A percentile compares a stretch with the other conserved stretches of the same genome.
phyloP scores from a whole-genome alignment of 2,888 invertebrate genomes.

The Luperina nickerlii region DNA sequence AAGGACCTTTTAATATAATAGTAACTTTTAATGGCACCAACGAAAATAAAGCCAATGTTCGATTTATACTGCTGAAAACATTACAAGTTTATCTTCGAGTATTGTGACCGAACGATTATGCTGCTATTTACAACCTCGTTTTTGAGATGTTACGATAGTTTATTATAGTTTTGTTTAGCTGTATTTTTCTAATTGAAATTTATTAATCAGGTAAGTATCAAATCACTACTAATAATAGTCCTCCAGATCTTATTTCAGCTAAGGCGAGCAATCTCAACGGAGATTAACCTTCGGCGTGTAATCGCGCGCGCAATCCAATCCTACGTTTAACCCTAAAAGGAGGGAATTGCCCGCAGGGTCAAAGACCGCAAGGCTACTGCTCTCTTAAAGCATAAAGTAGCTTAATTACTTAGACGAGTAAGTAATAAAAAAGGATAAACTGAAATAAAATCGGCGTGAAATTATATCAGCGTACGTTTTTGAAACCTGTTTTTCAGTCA shows the following conservation, averaged over 20 bases:
- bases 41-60: background rate
- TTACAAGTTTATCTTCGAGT: background rate
- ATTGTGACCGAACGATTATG: background rate
- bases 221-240: no score
- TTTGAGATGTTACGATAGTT: background rate
- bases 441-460: constrained; percentile 5
- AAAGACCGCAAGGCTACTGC: constrained; percentile 26
- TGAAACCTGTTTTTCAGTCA: constrained; percentile 19
- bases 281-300: no score
- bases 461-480: background rate
- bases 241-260: no score
- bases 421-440: constrained; percentile 20
- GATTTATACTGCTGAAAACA: background rate
- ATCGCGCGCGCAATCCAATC: constrained; percentile 5
- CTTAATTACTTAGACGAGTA: constrained; percentile 30
- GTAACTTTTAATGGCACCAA: background rate
- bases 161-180: background rate
- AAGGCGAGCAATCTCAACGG: no score
- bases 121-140: background rate
- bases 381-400: constrained; percentile 16
- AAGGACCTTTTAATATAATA: background rate
- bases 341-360: constrained; percentile 7
- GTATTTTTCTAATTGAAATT: background rate
- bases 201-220: background rate
- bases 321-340: constrained; percentile 20